Evolutionary conservation across 2,113 vertebrate species (phyloP).

Genomic region (Synodontis membranacea): DNA sequence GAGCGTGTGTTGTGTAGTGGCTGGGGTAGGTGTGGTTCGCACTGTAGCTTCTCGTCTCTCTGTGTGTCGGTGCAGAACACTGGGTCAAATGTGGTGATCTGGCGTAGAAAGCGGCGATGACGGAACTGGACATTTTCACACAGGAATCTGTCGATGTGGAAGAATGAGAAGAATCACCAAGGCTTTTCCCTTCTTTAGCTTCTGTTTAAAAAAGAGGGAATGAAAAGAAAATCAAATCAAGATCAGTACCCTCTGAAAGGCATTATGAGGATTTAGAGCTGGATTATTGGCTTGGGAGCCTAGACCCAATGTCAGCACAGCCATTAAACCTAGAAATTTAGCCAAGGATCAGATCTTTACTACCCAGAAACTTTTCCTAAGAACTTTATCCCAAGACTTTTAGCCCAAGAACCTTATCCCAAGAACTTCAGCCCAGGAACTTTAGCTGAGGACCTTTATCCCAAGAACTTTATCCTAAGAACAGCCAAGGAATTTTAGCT

Average conservation of each 20-base stretch:
- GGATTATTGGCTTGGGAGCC: not conserved
- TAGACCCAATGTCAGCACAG: not conserved
- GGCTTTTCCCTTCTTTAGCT: conserved; percentile 59
- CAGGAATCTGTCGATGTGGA: conserved; percentile 30
- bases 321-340: not conserved
- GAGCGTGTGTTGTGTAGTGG: conserved; percentile 32
- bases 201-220: conserved; percentile 60
- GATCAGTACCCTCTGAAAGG: not conserved
- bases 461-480: not conserved
- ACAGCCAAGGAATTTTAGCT: not conserved
- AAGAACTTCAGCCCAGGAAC: not conserved
- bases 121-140: conserved; percentile 33
- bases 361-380: too few species aligned
- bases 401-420: not conserved
- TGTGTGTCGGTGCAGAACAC: conserved; percentile 35
- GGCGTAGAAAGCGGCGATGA: conserved; percentile 36
- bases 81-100: conserved; percentile 42
- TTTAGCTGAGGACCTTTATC: not conserved
- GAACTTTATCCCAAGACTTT: not conserved
- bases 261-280: not conserved
- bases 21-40: conserved; percentile 35
- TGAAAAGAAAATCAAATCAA: conserved; percentile 1
- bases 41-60: conserved; percentile 64
- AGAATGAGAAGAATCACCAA: conserved; percentile 30
- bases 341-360: not conserved